A percentile compares a stretch with the other conserved stretches of the same genome.
These are phyloP conservation scores for Adelphocoris suturalis DNA, from an alignment of 2,888 invertebrate genomes.

Conservation along the genomic window DNA sequence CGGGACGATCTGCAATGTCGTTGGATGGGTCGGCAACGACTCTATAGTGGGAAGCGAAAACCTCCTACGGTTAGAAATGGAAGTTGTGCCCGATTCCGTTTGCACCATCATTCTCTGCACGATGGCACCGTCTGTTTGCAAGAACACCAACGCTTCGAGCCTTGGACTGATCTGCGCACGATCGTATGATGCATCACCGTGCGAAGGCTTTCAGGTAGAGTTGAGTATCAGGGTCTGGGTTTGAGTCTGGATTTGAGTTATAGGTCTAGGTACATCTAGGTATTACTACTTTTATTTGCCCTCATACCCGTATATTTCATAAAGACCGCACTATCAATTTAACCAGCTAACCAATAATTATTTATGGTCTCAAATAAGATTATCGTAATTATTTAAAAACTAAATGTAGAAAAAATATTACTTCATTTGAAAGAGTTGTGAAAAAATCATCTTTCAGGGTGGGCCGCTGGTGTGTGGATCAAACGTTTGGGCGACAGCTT, in stretches of 20 bases:
- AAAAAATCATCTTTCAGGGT: background rate
- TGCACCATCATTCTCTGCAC: background rate
- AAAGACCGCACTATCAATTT: no score
- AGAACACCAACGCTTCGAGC: background rate
- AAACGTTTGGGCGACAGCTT: slow-evolving; percentile 26
- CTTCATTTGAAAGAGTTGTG: no score
- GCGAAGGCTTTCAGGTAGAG: slow-evolving; percentile 33
- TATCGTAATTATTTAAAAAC: no score
- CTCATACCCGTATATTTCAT: no score
- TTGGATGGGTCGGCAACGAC: slow-evolving; percentile 23
- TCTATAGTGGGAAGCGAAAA: background rate
- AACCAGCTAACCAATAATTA: no score
- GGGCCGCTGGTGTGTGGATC: slow-evolving; percentile 22
- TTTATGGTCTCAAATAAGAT: no score
- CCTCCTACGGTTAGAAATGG: background rate
- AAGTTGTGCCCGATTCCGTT: background rate
- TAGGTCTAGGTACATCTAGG: no score
- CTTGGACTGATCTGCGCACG: background rate
- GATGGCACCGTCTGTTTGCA: slow-evolving; percentile 24
- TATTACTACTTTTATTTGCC: no score
- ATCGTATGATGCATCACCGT: background rate
- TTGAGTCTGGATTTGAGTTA: no score
- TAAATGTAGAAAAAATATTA: no score
- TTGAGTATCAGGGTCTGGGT: background rate
- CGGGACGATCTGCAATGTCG: background rate